Evolutionary conservation across 2,888 invertebrate species (phyloP), one percentile per base, ranked within the genome.

Genomic region (Chalcis sispes): DNA sequence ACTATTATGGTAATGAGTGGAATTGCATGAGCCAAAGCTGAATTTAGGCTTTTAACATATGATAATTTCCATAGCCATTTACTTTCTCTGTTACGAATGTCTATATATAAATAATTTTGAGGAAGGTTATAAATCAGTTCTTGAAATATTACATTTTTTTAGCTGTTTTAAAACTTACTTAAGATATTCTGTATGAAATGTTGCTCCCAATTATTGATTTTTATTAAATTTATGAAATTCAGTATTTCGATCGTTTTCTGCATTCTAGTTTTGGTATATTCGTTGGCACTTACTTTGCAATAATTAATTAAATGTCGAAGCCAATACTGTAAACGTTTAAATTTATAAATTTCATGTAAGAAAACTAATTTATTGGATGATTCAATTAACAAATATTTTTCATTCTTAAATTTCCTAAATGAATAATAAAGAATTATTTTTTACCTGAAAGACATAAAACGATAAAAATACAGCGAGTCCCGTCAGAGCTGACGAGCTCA

Each of bases 201-300:
- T 78, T 90, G 89, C 82, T 93, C 93, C 92, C 93, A 93, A 0
- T 91, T 91, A 84, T 92, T 92, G 89, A 93, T 91, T 86, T 93
- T 93, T 74, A 93, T 91, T 27, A 92, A 86, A 82, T 91, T 91
- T 54, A 93, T 91, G 81, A 89, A 90, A 32, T 90, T 89, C 15
- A 93, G 86, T 15, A 92, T 88, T 82, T 93, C 93, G 66, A 90
- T 90, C 85, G 92, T 91, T 75, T 90, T 86, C 46, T 89, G 88
- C 4, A 92, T 87, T 72, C 91, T 86, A 73, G 87, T 66, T 54
- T 84, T 86, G 2, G 85, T 82, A 50, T 84, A 77, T 48, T 78
- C 80, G 8, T 85, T 79, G 1, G 82, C 79, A 29, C 80, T 83
- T n/a, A 76, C 76, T 42, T 82, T 84, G 72, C 83, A 86, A 69